These are phyloP conservation scores for Scaptomyza tumidula DNA, from an alignment of 2,888 invertebrate species.

Conservation along the genomic window DNA sequence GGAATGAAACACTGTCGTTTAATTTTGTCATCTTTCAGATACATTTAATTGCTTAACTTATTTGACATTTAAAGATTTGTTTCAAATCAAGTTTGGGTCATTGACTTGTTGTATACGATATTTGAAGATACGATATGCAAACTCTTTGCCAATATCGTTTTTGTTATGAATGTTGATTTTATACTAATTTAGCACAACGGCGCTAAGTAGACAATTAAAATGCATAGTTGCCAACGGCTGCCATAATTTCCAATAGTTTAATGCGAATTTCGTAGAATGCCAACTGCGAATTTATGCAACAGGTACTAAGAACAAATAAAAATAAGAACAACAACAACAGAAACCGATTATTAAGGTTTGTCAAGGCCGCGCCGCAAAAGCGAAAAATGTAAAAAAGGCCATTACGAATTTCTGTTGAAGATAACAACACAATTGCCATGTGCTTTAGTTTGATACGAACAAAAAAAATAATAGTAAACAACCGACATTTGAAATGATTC, in stretches of 20 bases:
- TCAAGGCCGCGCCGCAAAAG: constrained; percentile 38
- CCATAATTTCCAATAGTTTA: constrained; percentile 39
- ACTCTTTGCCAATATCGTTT: neutral
- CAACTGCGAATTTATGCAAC: constrained; percentile 54
- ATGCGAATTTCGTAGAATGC: constrained; percentile 34
- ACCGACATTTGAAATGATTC: constrained; percentile 52
- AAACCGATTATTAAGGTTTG: constrained; percentile 22
- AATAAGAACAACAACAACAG: constrained; percentile 17
- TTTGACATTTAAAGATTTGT: too few species aligned
- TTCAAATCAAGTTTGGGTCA: constrained; percentile 29
- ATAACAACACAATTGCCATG: constrained; percentile 36
- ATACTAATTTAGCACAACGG: constrained; percentile 1
- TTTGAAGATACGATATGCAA: neutral
- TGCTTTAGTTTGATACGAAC: constrained; percentile 22
- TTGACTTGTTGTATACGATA: constrained; percentile 28
- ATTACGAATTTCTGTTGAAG: constrained; percentile 9
- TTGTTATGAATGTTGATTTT: neutral
- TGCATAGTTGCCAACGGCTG: constrained; percentile 37
- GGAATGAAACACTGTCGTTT: neutral
- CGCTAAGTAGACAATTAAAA: constrained; percentile 56
- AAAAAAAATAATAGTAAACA: too few species aligned
- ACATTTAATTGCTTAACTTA: too few species aligned
- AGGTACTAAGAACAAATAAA: constrained; percentile 3
- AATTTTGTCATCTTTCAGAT: too few species aligned
- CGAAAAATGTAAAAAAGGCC: constrained; percentile 4